Evolutionary conservation across 2,797 vertebrate genomes (phyloP).

Genomic region (Hydrophis major): DNA sequence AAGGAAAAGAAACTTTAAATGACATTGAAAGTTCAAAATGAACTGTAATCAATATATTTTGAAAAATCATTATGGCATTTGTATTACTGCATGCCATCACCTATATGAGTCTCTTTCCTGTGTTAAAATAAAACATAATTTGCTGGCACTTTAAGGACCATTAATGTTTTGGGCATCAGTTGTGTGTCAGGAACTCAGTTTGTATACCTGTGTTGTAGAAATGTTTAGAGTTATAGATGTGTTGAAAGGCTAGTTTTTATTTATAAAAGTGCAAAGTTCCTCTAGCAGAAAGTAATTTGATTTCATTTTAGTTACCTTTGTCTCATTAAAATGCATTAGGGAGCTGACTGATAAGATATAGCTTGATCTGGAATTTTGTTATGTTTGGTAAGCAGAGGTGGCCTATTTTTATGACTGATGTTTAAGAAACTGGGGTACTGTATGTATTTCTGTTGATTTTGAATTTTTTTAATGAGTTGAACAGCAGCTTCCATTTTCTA

Average conservation of each 20-base stretch:
- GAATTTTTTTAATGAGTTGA: neutral
- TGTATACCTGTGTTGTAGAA: neutral
- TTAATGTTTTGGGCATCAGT: neutral
- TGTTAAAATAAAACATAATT: neutral
- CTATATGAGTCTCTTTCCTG: neutral
- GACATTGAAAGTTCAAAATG: conserved; percentile 34
- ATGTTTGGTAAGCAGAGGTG: neutral
- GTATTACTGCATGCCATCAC: conserved; percentile 22
- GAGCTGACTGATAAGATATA: neutral
- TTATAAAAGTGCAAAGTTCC: conserved; percentile 34
- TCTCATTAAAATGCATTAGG: conserved; percentile 38
- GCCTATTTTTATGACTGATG: neutral
- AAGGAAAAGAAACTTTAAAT: conserved; percentile 44
- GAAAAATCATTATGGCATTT: conserved; percentile 35
- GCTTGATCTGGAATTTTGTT: too few relatives aligned
- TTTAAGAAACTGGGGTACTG: neutral
- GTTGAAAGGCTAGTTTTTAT: conserved; percentile 39
- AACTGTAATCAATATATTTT: conserved; percentile 33
- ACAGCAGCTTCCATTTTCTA: neutral
- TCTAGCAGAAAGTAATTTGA: conserved; percentile 29
- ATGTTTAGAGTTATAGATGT: neutral
- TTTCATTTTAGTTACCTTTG: neutral
- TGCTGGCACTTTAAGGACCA: neutral
- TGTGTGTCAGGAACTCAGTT: neutral
- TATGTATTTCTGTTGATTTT: neutral